These are phyloP conservation scores for Galeruca laticollis DNA, from an alignment of 2,888 invertebrate genomes.

Conservation along the genomic window DNA sequence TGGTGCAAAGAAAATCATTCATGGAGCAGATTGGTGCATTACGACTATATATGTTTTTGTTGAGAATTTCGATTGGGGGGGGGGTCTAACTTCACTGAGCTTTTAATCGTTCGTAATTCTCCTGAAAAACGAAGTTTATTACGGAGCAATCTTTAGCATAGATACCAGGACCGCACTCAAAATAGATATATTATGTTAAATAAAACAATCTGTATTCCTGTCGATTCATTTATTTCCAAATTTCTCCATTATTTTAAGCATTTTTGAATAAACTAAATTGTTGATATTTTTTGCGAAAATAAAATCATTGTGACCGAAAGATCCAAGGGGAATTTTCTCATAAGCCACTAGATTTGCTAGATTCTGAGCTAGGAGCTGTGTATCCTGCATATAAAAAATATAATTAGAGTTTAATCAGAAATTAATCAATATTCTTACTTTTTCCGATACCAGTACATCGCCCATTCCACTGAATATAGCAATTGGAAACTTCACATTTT, in stretches of 20 bases:
- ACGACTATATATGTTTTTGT: no score
- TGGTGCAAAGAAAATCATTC: no score
- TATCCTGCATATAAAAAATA: no score
- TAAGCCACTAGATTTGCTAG: slow-evolving; percentile 64
- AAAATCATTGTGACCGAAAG: slow-evolving; percentile 69
- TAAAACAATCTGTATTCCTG: no score
- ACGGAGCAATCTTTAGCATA: no score
- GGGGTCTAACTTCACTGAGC: no score
- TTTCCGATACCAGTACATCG: slow-evolving; percentile 74
- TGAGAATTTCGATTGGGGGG: no score
- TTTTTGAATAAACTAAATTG: slow-evolving; percentile 63
- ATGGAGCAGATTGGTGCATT: no score
- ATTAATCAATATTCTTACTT: slow-evolving; percentile 34
- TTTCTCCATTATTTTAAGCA: slow-evolving; percentile 44
- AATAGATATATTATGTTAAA: no score
- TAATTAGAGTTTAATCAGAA: slow-evolving; percentile 47
- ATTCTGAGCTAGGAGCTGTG: slow-evolving; percentile 68
- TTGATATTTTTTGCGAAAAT: slow-evolving; percentile 67
- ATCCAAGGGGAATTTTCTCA: slow-evolving; percentile 53
- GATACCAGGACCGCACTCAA: no score
- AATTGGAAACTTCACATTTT: slow-evolving; percentile 69
- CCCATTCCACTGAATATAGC: slow-evolving; percentile 71
- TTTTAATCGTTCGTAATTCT: no score
- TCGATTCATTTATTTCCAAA: slow-evolving; percentile 28
- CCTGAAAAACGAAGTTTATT: no score